A percentile compares a stretch with the other conserved stretches of the same genome.
phyloP scores from a whole-genome alignment of 2,797 vertebrate genomes.

The Notoglanidium macrostoma region DNA sequence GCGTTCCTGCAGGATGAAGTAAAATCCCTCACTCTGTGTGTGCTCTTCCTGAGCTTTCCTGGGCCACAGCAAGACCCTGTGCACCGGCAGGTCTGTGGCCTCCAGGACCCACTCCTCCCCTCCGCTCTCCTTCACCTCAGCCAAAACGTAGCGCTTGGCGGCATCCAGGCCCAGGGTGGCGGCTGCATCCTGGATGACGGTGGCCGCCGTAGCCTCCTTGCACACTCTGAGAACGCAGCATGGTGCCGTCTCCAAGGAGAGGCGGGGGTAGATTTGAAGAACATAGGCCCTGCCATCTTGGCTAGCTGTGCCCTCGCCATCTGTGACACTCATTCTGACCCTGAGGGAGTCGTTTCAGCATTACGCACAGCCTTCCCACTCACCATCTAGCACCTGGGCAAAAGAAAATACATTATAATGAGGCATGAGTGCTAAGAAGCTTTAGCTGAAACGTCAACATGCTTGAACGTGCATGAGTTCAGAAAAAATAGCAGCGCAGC shows the following conservation, averaged over 20 bases:
- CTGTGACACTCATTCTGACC: slow-evolving; percentile 94
- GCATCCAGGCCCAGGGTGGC: slow-evolving; percentile 81
- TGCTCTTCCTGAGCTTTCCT: slow-evolving; percentile 91
- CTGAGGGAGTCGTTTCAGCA: slow-evolving; percentile 82
- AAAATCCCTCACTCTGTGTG: slow-evolving; percentile 87
- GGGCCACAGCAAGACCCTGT: slow-evolving; percentile 93
- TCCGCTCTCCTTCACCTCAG: slow-evolving; percentile 94
- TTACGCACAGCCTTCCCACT: slow-evolving; percentile 75
- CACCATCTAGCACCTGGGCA: slow-evolving; percentile 78
- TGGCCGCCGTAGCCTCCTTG: slow-evolving; percentile 86
- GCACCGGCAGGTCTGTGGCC: slow-evolving; percentile 87
- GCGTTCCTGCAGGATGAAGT: slow-evolving; percentile 92
- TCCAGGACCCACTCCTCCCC: slow-evolving; percentile 98
- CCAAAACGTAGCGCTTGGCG: slow-evolving; percentile 84
- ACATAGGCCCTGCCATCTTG: slow-evolving; percentile 80
- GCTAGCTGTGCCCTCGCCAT: slow-evolving; percentile 79
- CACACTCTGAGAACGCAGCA: slow-evolving; percentile 85
- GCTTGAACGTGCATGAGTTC: neutral
- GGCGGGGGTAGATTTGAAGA: slow-evolving; percentile 90
- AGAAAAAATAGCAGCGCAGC: neutral
- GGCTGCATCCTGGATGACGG: slow-evolving; percentile 85
- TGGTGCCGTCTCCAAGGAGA: slow-evolving; percentile 73
- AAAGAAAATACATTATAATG: neutral
- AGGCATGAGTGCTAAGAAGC: neutral
- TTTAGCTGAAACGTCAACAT: neutral